These are phyloP conservation scores for honey bee (Apis mellifera) DNA, from an alignment of 1,140 invertebrate genomes.

Conservation along the genomic window DNA sequence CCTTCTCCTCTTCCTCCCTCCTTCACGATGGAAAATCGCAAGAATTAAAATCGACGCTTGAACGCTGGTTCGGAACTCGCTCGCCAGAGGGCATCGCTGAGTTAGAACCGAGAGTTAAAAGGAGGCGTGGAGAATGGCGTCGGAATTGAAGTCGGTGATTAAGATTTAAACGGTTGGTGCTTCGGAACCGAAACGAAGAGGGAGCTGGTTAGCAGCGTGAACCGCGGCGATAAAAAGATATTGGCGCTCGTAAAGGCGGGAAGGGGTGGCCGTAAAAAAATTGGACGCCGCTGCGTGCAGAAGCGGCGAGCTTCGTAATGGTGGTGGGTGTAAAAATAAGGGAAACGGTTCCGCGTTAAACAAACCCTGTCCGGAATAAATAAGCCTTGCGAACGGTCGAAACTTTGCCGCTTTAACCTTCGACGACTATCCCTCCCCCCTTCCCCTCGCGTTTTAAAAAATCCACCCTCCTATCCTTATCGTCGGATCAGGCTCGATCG, in stretches of 20 bases:
- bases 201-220: background rate
- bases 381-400: background rate
- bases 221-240: constrained; percentile 42
- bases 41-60: too few species aligned
- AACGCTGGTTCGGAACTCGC: too few species aligned
- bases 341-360: constrained; percentile 16
- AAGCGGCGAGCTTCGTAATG: constrained; percentile 17
- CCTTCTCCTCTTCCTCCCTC: too few species aligned
- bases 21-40: too few species aligned
- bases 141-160: background rate
- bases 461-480: background rate
- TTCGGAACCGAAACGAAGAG: background rate
- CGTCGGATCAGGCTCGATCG: too few species aligned
- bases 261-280: constrained; percentile 29
- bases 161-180: constrained; percentile 18
- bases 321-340: constrained; percentile 31
- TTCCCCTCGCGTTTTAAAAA: background rate
- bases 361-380: constrained; percentile 5
- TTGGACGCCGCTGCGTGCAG: constrained; percentile 14
- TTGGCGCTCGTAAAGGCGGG: constrained; percentile 33
- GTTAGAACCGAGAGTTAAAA: background rate
- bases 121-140: background rate
- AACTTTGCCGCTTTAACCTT: background rate
- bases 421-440: too few species aligned
- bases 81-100: too few species aligned